Evolutionary conservation across 2,797 vertebrate genomes (phyloP), one percentile per base, ranked within the genome.

Genomic region (Psittacula echo): DNA sequence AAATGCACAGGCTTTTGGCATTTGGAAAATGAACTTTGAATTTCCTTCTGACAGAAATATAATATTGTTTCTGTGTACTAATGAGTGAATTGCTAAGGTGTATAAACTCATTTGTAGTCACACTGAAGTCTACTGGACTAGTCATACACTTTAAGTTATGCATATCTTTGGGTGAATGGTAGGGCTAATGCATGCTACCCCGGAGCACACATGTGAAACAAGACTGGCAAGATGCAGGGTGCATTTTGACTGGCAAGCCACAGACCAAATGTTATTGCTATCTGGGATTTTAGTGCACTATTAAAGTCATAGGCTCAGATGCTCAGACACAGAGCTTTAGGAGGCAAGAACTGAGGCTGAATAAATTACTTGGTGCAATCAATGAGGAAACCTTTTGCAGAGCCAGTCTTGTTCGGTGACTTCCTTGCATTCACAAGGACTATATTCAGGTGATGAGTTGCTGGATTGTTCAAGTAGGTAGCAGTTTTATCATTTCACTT

Each of bases 11-110:
- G 44, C 66, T 51, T 67, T 90, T 94, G 89, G 70, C 87, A 67
- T 85, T 90, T 87, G 77, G 67, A 79, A 94, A 88, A 88, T 32
- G 50, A 88, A 94, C 66, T 91, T 94, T 44, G 73, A 45, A 89
- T 89, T 86, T 88, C 37, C 45, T 71, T 89, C 58, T 82, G 85
- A 95, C 77, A 91, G 47, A 75, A 94, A 77, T 72, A 37, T 82
- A 89, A 85, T 76, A 58, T 2, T 8, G 0, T 9, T 71, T 93
- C 77, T 79, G 56, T 90, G 84, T 65, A 48, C 39, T 90, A 88
- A 94, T 83, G 68, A 95, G 48, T 34, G 65, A 77, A 58, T 41
- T 32, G n/a, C 41, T 71, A 89, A 96, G 51, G 34, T 92, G 74
- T 50, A 42, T 65, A 77, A 93, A 91, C 34, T 58, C 32, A 61